phyloP scores from a whole-genome alignment of 2,888 invertebrate genomes.

The Campoplex nolae region DNA sequence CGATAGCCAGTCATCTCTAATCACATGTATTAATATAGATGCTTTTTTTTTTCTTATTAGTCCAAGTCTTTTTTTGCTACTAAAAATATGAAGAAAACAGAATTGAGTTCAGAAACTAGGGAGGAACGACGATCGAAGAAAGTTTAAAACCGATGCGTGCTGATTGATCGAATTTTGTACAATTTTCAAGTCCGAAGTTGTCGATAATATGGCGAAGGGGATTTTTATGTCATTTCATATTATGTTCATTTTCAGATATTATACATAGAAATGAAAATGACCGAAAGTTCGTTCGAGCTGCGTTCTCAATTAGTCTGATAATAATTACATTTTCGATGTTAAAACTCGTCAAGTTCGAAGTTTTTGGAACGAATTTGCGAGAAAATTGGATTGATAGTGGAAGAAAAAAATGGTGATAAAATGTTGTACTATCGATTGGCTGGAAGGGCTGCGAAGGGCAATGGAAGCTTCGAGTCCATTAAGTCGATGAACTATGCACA shows the following conservation, averaged over 20 bases:
- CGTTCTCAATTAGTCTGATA: too few species aligned
- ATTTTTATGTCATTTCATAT: not conserved
- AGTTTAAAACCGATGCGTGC: not conserved
- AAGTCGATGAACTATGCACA: slow-evolving; percentile 2
- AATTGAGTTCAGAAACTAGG: not conserved
- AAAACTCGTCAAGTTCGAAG: too few species aligned
- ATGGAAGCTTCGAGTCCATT: slow-evolving; percentile 13
- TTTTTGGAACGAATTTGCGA: too few species aligned
- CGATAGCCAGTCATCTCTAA: slow-evolving; percentile 10
- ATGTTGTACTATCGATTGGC: not conserved
- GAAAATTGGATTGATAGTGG: too few species aligned
- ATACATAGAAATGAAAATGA: not conserved
- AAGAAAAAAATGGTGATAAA: slow-evolving; percentile 2
- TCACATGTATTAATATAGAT: not conserved
- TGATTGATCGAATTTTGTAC: not conserved
- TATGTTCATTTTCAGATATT: not conserved
- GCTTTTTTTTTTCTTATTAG: not conserved
- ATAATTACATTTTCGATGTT: too few species aligned
- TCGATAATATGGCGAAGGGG: too few species aligned
- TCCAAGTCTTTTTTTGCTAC: not conserved
- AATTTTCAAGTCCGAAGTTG: not conserved
- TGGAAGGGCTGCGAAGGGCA: not conserved
- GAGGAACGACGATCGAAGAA: not conserved
- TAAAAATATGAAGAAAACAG: not conserved
- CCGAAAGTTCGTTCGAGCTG: too few species aligned